Conservation (phyloP, 2,888 invertebrate genomes). For the Labia minor region DNA sequence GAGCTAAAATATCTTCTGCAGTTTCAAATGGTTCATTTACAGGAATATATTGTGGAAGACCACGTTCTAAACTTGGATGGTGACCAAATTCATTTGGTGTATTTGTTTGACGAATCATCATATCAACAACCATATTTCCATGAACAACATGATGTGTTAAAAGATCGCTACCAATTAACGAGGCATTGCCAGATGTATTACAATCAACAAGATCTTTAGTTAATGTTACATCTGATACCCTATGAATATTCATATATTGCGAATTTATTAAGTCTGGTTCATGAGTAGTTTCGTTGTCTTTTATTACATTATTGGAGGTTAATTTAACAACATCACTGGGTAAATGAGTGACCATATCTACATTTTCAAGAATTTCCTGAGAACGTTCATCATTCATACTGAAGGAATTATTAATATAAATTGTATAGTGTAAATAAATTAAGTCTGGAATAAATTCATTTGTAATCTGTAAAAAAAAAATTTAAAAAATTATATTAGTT, state of each 20-base stretch:
- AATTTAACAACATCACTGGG: conserved; percentile 23
- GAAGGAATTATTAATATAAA: neutral
- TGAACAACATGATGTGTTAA: conserved; percentile 25
- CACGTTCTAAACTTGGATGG: conserved; percentile 18
- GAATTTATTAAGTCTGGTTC: conserved; percentile 22
- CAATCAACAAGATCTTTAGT: conserved; percentile 23
- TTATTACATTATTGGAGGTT: conserved; percentile 16
- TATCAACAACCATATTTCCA: conserved; percentile 25
- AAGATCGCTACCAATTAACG: conserved; percentile 23
- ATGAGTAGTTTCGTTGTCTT: conserved; percentile 19
- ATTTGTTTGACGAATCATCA: conserved; percentile 23
- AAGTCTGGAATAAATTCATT: no score
- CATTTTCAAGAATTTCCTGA: conserved; percentile 23
- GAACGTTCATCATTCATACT: conserved; percentile 24
- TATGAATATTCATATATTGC: conserved; percentile 25
- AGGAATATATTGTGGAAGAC: conserved; percentile 23
- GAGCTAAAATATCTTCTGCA: conserved; percentile 30
- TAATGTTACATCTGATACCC: conserved; percentile 22
- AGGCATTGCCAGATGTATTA: conserved; percentile 19
- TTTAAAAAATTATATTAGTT: no score
- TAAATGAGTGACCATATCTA: conserved; percentile 22
- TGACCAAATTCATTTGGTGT: conserved; percentile 22
- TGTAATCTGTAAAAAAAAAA: no score
- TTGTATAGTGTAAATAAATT: no score
- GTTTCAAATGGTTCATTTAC: conserved; percentile 23